Evolutionary conservation across 2,888 invertebrate genomes (phyloP).

Genomic region (Megamerina dolium): DNA sequence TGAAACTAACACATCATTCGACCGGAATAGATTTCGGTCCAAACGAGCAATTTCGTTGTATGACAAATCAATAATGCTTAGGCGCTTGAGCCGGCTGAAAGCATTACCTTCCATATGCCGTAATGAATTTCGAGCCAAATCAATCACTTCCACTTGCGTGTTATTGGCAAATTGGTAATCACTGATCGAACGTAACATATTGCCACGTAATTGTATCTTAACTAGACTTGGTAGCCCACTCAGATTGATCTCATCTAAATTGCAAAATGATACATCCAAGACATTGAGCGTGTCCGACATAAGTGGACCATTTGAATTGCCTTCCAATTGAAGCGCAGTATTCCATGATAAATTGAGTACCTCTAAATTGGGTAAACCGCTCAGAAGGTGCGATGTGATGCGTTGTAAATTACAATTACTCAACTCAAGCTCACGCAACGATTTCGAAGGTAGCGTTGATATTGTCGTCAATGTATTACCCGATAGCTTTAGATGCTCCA

Average conservation of each 20-base stretch:
- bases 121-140: conserved; percentile 63
- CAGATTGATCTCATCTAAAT: conserved; percentile 56
- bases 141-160: conserved; percentile 56
- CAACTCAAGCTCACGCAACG: conserved; percentile 54
- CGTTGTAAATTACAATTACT: conserved; percentile 55
- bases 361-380: conserved; percentile 56
- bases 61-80: conserved; percentile 63
- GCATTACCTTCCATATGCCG: conserved; percentile 56
- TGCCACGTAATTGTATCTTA: conserved; percentile 57
- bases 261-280: conserved; percentile 60
- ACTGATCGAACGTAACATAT: conserved; percentile 57
- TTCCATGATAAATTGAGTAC: conserved; percentile 60
- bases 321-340: conserved; percentile 50
- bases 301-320: conserved; percentile 37
- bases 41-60: conserved; percentile 61
- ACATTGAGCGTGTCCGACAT: conserved; percentile 53
- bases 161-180: conserved; percentile 58
- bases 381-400: conserved; percentile 53
- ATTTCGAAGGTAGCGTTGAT: conserved; percentile 51
- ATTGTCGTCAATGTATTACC: conserved; percentile 53
- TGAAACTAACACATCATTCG: conserved; percentile 56
- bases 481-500: conserved; percentile 54
- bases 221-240: conserved; percentile 59
- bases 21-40: conserved; percentile 55
- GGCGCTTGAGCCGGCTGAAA: conserved; percentile 55